Percentiles rank a stretch among this genome's conserved stretches.
phyloP scores from a whole-genome alignment of 1,140 invertebrate species.

The Chelonus insularis region DNA sequence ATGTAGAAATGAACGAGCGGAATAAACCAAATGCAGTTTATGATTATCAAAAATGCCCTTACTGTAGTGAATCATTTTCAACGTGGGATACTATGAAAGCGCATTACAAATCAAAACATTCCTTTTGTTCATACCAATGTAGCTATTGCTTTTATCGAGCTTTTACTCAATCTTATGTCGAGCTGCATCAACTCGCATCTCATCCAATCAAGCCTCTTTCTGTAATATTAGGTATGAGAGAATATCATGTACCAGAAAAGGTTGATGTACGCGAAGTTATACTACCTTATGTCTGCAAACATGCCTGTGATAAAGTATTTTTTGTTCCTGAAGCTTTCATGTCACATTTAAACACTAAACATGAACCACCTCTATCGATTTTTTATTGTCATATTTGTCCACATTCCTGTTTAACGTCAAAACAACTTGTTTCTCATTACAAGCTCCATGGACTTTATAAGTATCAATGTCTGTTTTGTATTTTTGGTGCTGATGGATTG shows the following conservation, averaged over 20 bases:
- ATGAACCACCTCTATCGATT: conserved; percentile 29
- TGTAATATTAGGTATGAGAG: conserved; percentile 29
- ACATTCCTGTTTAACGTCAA: conserved; percentile 24
- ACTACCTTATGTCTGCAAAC: conserved; percentile 48
- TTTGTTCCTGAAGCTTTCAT: conserved; percentile 51
- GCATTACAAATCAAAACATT: conserved; percentile 59
- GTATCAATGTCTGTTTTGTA: conserved; percentile 62
- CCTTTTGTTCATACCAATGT: conserved; percentile 62
- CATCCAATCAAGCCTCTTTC: conserved; percentile 31
- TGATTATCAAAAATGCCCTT: conserved; percentile 54
- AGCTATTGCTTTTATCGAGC: conserved; percentile 65
- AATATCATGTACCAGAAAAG: conserved; percentile 31
- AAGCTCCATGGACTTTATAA: conserved; percentile 56
- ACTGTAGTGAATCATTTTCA: conserved; percentile 46
- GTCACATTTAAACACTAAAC: conserved; percentile 49
- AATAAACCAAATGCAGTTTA: conserved; percentile 4
- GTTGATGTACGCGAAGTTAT: conserved; percentile 41
- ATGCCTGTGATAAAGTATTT: conserved; percentile 51
- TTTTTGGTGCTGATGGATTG: conserved; percentile 51
- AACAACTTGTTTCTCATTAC: conserved; percentile 52
- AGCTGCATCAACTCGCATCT: conserved; percentile 54
- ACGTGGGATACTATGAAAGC: conserved; percentile 36
- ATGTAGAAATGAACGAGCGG: conserved; percentile 34
- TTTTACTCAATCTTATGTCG: conserved; percentile 58
- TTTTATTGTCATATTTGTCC: conserved; percentile 52